phyloP scores from a whole-genome alignment of 2,113 vertebrate species.

The Gopherus flavomarginatus region DNA sequence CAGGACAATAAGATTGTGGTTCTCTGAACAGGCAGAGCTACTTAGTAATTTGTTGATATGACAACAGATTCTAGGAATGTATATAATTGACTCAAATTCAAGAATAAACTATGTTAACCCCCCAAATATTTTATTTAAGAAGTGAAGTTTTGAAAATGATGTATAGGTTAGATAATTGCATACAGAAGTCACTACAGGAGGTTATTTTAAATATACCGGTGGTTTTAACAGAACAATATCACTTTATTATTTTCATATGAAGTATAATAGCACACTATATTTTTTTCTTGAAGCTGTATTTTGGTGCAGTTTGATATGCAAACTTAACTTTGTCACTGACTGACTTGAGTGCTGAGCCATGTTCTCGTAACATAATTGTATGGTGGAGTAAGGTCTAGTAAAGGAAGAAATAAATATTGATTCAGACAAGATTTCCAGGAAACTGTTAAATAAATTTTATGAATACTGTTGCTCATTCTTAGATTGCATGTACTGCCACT shows the following conservation, averaged over 20 bases:
- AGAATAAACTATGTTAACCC: not conserved
- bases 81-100: not conserved
- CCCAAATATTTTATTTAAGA: not conserved
- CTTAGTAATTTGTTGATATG: not conserved
- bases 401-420: not conserved
- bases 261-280: not conserved
- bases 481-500: not conserved
- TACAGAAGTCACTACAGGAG: not conserved
- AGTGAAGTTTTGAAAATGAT: rapidly evolving
- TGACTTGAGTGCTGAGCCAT: not conserved
- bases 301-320: not conserved
- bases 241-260: not conserved
- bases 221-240: not conserved
- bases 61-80: rapidly evolving
- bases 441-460: not conserved
- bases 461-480: rapidly evolving
- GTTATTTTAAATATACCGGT: not conserved
- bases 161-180: not conserved
- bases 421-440: constrained; percentile 18
- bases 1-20: not conserved
- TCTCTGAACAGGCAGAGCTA: not conserved
- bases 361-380: not conserved
- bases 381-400: not conserved
- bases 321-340: not conserved
- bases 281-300: not conserved